Conservation (phyloP, 1,140 invertebrate genomes). For the Drosophila lacertosa region DNA sequence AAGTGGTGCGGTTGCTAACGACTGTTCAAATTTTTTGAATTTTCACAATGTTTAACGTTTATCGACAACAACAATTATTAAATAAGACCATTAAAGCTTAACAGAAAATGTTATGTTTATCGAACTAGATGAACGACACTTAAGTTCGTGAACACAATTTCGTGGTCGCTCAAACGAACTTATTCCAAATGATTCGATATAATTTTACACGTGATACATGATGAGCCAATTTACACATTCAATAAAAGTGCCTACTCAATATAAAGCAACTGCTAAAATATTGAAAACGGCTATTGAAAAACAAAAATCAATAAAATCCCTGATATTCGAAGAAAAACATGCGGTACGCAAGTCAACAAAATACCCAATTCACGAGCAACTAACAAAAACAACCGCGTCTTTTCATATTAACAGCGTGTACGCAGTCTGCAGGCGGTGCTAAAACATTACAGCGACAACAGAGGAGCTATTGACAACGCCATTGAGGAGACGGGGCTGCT, state of each 20-base stretch:
- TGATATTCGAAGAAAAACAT: constrained; percentile 89
- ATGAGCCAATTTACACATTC: constrained; percentile 86
- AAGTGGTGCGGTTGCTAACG: too few species aligned
- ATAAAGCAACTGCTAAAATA: constrained; percentile 86
- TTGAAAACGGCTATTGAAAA: constrained; percentile 88
- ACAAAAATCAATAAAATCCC: constrained; percentile 89
- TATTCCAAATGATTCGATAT: constrained; percentile 19
- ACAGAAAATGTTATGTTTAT: constrained; percentile 6
- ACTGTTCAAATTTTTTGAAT: too few species aligned
- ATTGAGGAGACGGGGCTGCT: constrained; percentile 87
- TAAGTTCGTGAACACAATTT: neutral
- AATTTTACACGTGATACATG: constrained; percentile 49
- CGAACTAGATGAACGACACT: constrained; percentile 4
- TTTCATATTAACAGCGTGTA: constrained; percentile 54
- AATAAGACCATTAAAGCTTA: neutral
- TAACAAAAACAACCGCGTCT: neutral
- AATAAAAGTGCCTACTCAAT: constrained; percentile 90
- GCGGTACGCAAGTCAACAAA: constrained; percentile 83
- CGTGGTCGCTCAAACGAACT: constrained; percentile 5
- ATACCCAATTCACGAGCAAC: neutral
- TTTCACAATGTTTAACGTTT: too few species aligned
- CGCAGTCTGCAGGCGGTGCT: constrained; percentile 86
- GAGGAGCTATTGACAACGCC: constrained; percentile 87
- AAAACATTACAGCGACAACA: constrained; percentile 89
- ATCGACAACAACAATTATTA: neutral